Evolutionary conservation across 2,888 invertebrate genomes (phyloP).

Genomic region (Drosophila suboccidentalis): DNA sequence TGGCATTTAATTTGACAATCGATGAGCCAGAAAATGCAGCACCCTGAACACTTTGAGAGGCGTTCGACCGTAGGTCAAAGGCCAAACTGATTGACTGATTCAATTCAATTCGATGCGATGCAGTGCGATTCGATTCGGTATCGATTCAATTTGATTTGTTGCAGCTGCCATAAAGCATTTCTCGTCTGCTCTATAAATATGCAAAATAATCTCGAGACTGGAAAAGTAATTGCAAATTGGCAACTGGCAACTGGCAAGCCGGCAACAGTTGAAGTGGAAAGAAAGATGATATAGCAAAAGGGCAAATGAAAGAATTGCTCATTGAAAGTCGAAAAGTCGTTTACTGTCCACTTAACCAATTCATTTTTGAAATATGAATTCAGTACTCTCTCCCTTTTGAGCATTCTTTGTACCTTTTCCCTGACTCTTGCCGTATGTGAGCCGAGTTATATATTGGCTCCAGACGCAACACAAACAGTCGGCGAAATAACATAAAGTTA

Average conservation of each 20-base stretch:
- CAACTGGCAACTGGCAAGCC: constrained; percentile 19
- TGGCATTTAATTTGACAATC: constrained; percentile 66
- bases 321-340: constrained; percentile 12
- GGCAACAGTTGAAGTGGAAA: constrained; percentile 6
- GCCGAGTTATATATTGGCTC: constrained; percentile 11
- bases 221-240: constrained; percentile 39
- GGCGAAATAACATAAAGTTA: constrained; percentile 21
- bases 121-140: constrained; percentile 1
- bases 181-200: constrained; percentile 27
- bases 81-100: constrained; percentile 44
- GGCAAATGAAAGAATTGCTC: constrained; percentile 24
- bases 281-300: constrained; percentile 20
- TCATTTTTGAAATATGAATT: constrained; percentile 36
- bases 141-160: constrained; percentile 42
- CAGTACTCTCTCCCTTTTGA: background rate
- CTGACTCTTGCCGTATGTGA: constrained; percentile 5
- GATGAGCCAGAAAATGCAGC: constrained; percentile 52
- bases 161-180: constrained; percentile 39
- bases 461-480: constrained; percentile 11
- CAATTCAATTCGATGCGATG: constrained; percentile 18
- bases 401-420: constrained; percentile 5
- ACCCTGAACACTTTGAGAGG: constrained; percentile 37
- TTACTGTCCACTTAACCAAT: constrained; percentile 22
- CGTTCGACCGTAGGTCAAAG: constrained; percentile 55
- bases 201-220: constrained; percentile 38